These are phyloP conservation scores for Umimayanthus chanpuru DNA, from an alignment of 92 coral and sea anemone genomes.

Conservation along the genomic window DNA sequence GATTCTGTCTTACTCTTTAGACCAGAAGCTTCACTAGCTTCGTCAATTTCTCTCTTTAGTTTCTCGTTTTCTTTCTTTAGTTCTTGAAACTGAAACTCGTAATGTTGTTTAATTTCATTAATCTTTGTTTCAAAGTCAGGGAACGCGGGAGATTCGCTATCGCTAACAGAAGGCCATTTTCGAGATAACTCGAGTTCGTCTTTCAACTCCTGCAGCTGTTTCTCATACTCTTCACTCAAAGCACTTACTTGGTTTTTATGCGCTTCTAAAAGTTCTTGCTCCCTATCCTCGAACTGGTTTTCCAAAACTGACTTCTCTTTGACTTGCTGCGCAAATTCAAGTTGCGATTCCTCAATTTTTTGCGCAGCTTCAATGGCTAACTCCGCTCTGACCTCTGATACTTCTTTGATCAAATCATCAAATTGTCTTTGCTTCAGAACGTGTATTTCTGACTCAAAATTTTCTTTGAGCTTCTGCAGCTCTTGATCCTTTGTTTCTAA, in stretches of 20 bases:
- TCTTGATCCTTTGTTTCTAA: conserved; percentile 67
- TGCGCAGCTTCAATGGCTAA: conserved; percentile 95
- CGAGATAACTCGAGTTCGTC: conserved; percentile 74
- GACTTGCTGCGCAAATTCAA: conserved; percentile 66
- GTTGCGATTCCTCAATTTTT: conserved; percentile 79
- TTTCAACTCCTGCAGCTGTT: conserved; percentile 75
- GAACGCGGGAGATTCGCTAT: conserved; percentile 38
- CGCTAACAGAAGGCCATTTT: conserved; percentile 59
- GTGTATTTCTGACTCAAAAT: conserved; percentile 62
- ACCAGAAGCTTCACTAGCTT: conserved; percentile 4
- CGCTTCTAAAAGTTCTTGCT: conserved; percentile 66
- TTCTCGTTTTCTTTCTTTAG: conserved; percentile 45
- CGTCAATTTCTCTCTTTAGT: conserved; percentile 15
- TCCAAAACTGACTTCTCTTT: conserved; percentile 60
- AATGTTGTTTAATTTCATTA: conserved; percentile 76
- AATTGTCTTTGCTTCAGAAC: conserved; percentile 74
- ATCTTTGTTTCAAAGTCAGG: conserved; percentile 72
- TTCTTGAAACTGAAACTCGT: conserved; percentile 63
- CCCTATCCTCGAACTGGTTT: conserved; percentile 62
- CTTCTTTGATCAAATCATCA: conserved; percentile 87
- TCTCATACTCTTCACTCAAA: conserved; percentile 77
- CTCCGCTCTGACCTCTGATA: conserved; percentile 88
- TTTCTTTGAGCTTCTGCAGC: conserved; percentile 63
- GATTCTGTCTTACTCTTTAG: conserved; percentile 49
- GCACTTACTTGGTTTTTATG: conserved; percentile 74